A percentile compares a stretch with the other conserved stretches of the same genome.
Conservation (phyloP, 2,888 invertebrate species). For the Chrysolina haemoptera region DNA sequence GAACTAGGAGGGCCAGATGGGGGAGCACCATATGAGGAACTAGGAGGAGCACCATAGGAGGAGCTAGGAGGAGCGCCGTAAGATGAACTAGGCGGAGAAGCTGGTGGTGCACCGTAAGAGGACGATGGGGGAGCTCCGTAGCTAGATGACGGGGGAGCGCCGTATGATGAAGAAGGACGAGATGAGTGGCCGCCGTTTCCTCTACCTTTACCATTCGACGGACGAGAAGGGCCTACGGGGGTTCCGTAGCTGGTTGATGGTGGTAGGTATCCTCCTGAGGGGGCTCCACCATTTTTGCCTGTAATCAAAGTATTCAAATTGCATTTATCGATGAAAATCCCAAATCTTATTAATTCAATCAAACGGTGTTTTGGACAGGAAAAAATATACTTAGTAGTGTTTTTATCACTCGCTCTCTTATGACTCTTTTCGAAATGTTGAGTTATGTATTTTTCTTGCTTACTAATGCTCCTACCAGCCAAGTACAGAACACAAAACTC, state of each 20-base stretch:
- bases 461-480: too few species aligned
- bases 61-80: conserved; percentile 52
- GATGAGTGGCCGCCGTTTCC: conserved; percentile 28
- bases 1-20: conserved; percentile 51
- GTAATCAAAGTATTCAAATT: neutral
- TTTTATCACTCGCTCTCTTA: too few species aligned
- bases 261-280: conserved; percentile 52
- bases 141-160: conserved; percentile 64
- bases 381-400: too few species aligned
- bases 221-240: conserved; percentile 66
- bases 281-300: conserved; percentile 34
- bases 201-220: conserved; percentile 51
- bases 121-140: conserved; percentile 63
- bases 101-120: conserved; percentile 58
- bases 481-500: too few species aligned
- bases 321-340: too few species aligned
- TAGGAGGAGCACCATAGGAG: conserved; percentile 62
- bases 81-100: conserved; percentile 59
- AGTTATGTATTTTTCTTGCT: too few species aligned
- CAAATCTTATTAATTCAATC: too few species aligned
- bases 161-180: conserved; percentile 71
- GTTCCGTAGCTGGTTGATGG: conserved; percentile 65
- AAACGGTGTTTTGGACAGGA: too few species aligned
- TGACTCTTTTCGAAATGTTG: too few species aligned
- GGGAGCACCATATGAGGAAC: conserved; percentile 55